These are phyloP conservation scores for Xanthia togata DNA, from an alignment of 2,888 invertebrate genomes.

Conservation along the genomic window DNA sequence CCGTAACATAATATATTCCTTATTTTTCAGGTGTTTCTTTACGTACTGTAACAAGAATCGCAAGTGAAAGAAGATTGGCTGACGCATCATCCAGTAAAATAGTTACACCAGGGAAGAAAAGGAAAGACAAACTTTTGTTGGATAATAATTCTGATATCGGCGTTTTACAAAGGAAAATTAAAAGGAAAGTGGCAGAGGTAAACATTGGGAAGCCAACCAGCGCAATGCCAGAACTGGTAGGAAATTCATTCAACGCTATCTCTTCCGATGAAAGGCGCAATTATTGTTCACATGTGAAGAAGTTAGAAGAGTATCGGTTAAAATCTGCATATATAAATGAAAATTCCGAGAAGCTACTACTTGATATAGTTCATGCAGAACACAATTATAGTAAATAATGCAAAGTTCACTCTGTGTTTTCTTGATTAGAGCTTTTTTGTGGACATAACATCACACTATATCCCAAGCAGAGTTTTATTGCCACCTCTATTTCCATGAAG, in stretches of 20 bases:
- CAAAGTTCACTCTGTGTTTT: slow-evolving; percentile 2
- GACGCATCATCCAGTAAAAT: slow-evolving; percentile 18
- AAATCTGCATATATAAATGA: not conserved
- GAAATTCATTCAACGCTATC: slow-evolving; percentile 4
- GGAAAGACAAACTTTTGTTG: slow-evolving; percentile 2
- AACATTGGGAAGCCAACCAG: not conserved
- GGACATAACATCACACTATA: not conserved
- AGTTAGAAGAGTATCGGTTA: not conserved
- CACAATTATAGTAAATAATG: slow-evolving; percentile 11
- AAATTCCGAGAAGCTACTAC: not conserved
- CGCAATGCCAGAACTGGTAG: not conserved
- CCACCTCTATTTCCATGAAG: too few species aligned
- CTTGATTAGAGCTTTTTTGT: not conserved
- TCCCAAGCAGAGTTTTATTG: too few species aligned
- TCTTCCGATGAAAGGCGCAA: not conserved
- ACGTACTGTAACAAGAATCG: slow-evolving; percentile 26
- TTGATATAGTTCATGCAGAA: slow-evolving; percentile 16
- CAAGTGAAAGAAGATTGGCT: slow-evolving; percentile 22
- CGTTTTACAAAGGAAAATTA: slow-evolving; percentile 11
- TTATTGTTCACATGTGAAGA: not conserved
- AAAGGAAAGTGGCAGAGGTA: not conserved
- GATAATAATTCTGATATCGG: not conserved
- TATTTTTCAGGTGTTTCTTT: slow-evolving; percentile 19
- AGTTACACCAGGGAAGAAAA: slow-evolving; percentile 10
- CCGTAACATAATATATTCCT: not conserved